phyloP scores from a whole-genome alignment of 2,797 vertebrate species.

The Schizopygopsis pylzovi region DNA sequence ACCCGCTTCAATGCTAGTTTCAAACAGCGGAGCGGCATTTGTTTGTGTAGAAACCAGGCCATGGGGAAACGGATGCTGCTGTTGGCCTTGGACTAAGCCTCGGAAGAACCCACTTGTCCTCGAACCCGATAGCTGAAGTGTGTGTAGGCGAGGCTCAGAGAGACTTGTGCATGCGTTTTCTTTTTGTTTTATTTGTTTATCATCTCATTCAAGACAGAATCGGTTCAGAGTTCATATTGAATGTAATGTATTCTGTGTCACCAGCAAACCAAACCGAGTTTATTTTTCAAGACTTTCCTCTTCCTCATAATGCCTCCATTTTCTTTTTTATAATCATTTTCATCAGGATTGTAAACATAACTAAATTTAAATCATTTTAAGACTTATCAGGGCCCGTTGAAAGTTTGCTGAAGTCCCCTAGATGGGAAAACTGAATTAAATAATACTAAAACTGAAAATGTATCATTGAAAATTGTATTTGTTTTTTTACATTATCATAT shows the following conservation, averaged over 20 bases:
- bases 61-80: slow-evolving; percentile 39
- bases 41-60: slow-evolving; percentile 49
- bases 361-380: neutral
- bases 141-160: slow-evolving; percentile 1
- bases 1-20: slow-evolving; percentile 46
- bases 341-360: neutral
- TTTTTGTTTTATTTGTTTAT: slow-evolving; percentile 48
- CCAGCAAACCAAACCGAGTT: neutral
- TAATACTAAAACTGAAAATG: neutral
- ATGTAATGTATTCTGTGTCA: neutral
- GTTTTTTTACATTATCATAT: too few species aligned
- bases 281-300: neutral
- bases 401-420: neutral
- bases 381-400: neutral
- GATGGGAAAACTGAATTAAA: neutral
- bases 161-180: slow-evolving; percentile 11
- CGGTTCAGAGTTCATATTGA: neutral
- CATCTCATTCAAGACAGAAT: slow-evolving; percentile 16
- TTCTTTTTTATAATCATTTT: neutral
- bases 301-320: neutral
- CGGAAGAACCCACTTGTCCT: slow-evolving; percentile 38
- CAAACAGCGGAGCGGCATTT: slow-evolving; percentile 43
- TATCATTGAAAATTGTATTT: too few species aligned
- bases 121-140: slow-evolving; percentile 29
- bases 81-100: slow-evolving; percentile 42